These are phyloP conservation scores for Rhimphoctona megacephalus DNA, from an alignment of 2,888 invertebrate genomes.

Conservation along the genomic window DNA sequence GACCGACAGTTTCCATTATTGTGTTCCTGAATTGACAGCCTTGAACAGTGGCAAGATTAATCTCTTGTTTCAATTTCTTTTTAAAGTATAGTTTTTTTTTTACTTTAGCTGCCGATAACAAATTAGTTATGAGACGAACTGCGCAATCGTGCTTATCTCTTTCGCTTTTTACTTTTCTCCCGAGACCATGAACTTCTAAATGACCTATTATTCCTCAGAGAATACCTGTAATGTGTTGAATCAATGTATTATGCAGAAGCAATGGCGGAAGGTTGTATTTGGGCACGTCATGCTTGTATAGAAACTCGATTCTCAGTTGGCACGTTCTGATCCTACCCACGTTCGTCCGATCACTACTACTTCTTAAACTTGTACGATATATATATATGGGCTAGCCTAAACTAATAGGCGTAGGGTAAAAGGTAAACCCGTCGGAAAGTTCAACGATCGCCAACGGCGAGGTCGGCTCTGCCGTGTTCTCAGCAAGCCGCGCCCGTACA, in stretches of 20 bases:
- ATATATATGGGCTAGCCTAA: conserved; percentile 8
- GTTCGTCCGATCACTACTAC: not conserved
- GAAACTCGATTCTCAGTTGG: conserved; percentile 32
- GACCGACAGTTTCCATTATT: not conserved
- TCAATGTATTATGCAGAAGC: not conserved
- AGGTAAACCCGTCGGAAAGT: conserved; percentile 71
- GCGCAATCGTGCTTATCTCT: not conserved
- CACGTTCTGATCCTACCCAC: conserved; percentile 32
- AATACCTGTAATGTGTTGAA: conserved; percentile 13
- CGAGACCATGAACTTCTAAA: conserved; percentile 15
- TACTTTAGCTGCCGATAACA: not conserved
- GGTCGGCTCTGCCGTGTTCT: conserved; percentile 65
- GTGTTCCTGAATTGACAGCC: not conserved
- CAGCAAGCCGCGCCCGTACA: conserved; percentile 28
- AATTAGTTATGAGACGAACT: not conserved
- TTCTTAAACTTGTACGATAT: not conserved
- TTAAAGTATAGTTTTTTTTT: not conserved
- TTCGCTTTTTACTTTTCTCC: not conserved
- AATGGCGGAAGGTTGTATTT: conserved; percentile 21
- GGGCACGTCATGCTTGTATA: conserved; percentile 3
- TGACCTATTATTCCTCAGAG: conserved; percentile 57
- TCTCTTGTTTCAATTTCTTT: not conserved
- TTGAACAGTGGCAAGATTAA: not conserved
- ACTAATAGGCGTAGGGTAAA: conserved; percentile 23
- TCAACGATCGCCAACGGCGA: conserved; percentile 74